Evolutionary conservation across 2,888 invertebrate species (phyloP), one percentile per base, ranked within the genome.

Genomic region (Phania funesta): DNA sequence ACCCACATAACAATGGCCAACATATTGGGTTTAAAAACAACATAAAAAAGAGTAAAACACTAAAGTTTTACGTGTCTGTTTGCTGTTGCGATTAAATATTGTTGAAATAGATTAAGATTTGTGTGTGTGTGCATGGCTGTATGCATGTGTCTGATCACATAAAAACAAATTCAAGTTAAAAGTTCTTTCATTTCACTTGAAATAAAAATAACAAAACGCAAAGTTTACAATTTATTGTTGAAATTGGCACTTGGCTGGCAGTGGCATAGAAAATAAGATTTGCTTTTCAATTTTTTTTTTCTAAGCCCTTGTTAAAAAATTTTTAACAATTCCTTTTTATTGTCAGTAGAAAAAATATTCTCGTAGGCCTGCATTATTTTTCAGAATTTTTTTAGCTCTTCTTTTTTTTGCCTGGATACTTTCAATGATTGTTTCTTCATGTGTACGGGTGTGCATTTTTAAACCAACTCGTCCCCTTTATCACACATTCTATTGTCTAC

Each of bases 231-330:
- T 82, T 84, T 84, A 84, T 75, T 82, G 80, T 83, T 80, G 83
- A 84, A 83, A 83, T 85, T 84, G 84, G 84, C 83, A 84, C 84
- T 84, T 85, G 80, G 80, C 74, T 70, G 83, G 81, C 83, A 81
- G 48, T 84, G 80, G 78, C 70, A 84, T 79, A 83, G 83, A 84
- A 84, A 84, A 83, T 83, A 78, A 80, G 80, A 80, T 83, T 83
- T 74, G 64, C 62, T 74, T 44, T 60, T 41, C 60, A 29, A 11
- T 38, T 60, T 35, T 35, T 74, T 32, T 24, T 11, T 20, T 24
- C 22, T 20, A 3, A n/a, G n/a, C 44, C 50, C 22, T 38, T 56
- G 29, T 22, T 62, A n/a, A 26, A 29, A 38, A 22, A 29, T 60
- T 58, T 22, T n/a, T 13, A 13, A 5, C 6, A 7, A 60, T 35